Base-by-base conservation (phyloP, 2,113 vertebrate species). In the Agelaius phoeniceus region DNA sequence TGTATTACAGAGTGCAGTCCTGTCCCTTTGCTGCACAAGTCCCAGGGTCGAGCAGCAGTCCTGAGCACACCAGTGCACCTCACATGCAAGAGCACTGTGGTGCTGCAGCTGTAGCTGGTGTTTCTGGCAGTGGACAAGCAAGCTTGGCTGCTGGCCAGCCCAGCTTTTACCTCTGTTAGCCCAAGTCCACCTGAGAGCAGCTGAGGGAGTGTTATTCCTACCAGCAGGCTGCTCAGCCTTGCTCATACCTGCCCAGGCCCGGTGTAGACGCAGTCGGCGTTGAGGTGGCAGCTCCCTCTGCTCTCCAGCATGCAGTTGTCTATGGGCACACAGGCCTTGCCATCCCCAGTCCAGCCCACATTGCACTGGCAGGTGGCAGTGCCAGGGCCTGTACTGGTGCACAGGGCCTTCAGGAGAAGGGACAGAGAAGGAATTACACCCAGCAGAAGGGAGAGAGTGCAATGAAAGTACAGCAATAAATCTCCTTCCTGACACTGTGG, bases 281-380 rank as follows among this genome's bases (percentile, higher is more conserved):
- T 96, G 13, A 84, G 35, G 51, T 99, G 98, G 87, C 99, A 99
- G 91, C 97, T 98, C 10, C 99, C 99, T 63, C 98, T 98, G 46
- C 66, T 97, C 41, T 97, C 97, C 96, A 98, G 91, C 90, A 97
- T 88, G 89, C 99, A 99, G 96, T 98, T 98, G 78, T 99, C 98
- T 28, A 99, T 98, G 90, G 98, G 98, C 74, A 98, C 88, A 15
- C 99, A 99, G 75, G 94, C 89, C 24, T 90, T 97, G 13, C 99
- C 99, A 0, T 99, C 99, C 18, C 99, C 99, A 0, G 96, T 99
- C 99, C 99, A 99, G 74, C 99, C 99, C 28, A 97, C 96, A 27
- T 96, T 95, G 84, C 99, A 99, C 23, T 98, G 96, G 91, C 98
- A 98, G 12, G 96, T 98, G 27, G 94, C 96, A 3, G 91, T 98